These are phyloP conservation scores for Omphaloscelis lunosa DNA, from an alignment of 2,888 invertebrate species.

Conservation along the genomic window DNA sequence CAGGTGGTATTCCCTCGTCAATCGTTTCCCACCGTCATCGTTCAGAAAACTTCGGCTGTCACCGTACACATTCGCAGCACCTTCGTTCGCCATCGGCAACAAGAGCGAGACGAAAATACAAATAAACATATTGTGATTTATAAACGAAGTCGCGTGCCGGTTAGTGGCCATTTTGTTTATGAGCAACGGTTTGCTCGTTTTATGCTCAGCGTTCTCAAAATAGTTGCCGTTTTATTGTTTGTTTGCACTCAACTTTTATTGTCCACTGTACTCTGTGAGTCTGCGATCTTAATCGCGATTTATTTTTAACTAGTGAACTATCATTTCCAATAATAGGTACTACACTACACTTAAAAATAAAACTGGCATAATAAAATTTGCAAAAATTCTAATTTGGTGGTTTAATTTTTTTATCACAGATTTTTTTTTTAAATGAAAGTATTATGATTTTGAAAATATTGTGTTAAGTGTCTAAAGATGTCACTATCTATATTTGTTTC, in stretches of 20 bases:
- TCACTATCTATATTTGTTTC: constrained; percentile 54
- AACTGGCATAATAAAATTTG: not conserved
- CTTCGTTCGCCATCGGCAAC: constrained; percentile 84
- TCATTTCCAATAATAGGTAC: constrained; percentile 36
- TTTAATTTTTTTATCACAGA: constrained; percentile 11
- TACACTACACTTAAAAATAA: constrained; percentile 49
- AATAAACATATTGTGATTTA: constrained; percentile 89
- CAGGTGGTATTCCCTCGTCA: constrained; percentile 91
- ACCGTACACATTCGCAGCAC: constrained; percentile 81
- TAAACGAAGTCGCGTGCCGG: constrained; percentile 86
- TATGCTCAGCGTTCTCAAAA: constrained; percentile 81
- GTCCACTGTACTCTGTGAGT: constrained; percentile 71
- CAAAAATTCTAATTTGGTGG: constrained; percentile 13
- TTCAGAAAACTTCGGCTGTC: constrained; percentile 79
- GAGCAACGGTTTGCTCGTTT: constrained; percentile 80
- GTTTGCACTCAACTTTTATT: constrained; percentile 84
- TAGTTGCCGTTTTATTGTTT: constrained; percentile 83
- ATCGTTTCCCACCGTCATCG: constrained; percentile 83
- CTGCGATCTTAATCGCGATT: constrained; percentile 63
- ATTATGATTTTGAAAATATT: not conserved
- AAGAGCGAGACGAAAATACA: constrained; percentile 87
- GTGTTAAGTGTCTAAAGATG: constrained; percentile 7
- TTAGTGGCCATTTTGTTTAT: constrained; percentile 88
- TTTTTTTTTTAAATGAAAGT: constrained; percentile 7
- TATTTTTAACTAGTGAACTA: constrained; percentile 48